Percentiles rank a stretch among this genome's conserved stretches.
phyloP scores from a whole-genome alignment of 2,797 vertebrate species.

The Acanthiza pusilla region DNA sequence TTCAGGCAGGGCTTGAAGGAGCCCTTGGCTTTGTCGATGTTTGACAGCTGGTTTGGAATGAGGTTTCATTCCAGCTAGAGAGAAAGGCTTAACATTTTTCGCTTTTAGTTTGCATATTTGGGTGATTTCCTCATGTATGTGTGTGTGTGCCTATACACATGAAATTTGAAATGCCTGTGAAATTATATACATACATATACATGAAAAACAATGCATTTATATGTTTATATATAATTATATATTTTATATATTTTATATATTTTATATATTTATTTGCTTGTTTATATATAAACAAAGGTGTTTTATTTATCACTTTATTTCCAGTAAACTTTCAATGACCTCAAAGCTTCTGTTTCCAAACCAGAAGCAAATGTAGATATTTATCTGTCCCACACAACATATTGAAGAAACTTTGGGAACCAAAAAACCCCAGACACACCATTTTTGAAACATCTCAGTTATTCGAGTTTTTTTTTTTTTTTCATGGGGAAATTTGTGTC shows the following conservation, averaged over 20 bases:
- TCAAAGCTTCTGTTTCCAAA: neutral
- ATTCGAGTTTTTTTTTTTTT: neutral
- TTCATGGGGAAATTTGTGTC: neutral
- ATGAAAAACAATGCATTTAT: neutral
- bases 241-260: neutral
- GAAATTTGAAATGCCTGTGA: neutral
- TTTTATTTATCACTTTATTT: neutral
- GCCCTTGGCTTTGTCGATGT: neutral
- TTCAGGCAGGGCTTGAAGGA: neutral
- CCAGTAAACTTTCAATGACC: neutral
- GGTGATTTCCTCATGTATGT: neutral
- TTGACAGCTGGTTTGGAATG: neutral
- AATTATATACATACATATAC: neutral
- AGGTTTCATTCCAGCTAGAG: neutral
- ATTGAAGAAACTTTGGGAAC: neutral
- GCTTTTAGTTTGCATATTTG: neutral
- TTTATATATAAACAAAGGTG: neutral
- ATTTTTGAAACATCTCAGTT: neutral
- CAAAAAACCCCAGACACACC: fast-evolving
- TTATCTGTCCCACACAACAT: neutral
- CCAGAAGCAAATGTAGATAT: neutral
- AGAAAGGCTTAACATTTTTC: neutral
- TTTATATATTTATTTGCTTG: too few species aligned
- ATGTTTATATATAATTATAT: neutral
- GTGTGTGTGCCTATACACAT: too few species aligned